phyloP scores from a whole-genome alignment of 2,113 vertebrate genomes.

The Rhinoptilus africanus region DNA sequence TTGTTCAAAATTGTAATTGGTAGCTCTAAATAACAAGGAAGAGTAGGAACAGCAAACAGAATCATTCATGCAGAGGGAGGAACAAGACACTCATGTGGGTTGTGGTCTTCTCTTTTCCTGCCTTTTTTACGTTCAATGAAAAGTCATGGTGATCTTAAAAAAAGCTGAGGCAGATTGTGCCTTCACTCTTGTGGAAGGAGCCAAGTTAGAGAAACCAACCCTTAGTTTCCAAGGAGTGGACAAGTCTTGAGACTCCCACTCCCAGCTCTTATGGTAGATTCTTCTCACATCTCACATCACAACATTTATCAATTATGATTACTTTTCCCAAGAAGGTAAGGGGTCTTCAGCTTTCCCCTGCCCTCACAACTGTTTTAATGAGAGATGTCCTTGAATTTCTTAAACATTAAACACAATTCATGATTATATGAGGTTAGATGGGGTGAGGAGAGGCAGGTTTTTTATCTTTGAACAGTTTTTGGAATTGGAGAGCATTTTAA shows the following conservation, averaged over 20 bases:
- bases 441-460: not conserved
- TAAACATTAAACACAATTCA: not conserved
- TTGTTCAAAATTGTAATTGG: not conserved
- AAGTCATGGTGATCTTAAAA: not conserved
- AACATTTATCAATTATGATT: not conserved
- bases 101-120: not conserved
- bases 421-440: not conserved
- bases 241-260: not conserved
- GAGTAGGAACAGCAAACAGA: not conserved
- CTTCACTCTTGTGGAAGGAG: not conserved
- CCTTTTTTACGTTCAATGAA: not conserved
- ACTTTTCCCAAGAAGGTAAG: not conserved
- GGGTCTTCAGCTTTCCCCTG: not conserved
- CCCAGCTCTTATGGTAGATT: not conserved
- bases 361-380: not conserved
- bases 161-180: not conserved
- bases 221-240: not conserved
- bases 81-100: rapidly evolving
- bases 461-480: not conserved
- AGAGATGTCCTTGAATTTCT: not conserved
- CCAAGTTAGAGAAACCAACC: not conserved
- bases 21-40: not conserved
- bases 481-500: not conserved
- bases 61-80: not conserved
- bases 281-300: not conserved